A percentile compares a stretch with the other conserved stretches of the same genome.
These are phyloP conservation scores for Dorcus parallelipipedus DNA, from an alignment of 2,888 invertebrate genomes.

Conservation along the genomic window DNA sequence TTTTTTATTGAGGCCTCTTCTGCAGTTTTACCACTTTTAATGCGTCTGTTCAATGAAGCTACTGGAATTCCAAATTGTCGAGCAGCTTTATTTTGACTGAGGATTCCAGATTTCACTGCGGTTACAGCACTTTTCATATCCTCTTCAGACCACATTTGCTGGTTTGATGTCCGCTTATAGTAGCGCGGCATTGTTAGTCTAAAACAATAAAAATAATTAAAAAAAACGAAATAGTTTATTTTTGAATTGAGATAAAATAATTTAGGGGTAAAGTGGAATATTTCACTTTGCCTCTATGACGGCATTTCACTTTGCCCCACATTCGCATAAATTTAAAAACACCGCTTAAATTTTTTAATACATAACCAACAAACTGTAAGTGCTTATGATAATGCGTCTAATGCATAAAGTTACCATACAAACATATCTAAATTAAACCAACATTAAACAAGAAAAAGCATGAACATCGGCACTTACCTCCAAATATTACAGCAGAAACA, in stretches of 20 bases:
- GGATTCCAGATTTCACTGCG: not conserved
- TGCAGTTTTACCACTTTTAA: not conserved
- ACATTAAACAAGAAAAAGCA: not conserved
- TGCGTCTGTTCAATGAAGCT: not conserved
- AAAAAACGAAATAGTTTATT: not conserved
- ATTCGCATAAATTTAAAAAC: not conserved
- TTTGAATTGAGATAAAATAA: slow-evolving; percentile 3
- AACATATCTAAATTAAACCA: not conserved
- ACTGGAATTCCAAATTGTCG: slow-evolving; percentile 5
- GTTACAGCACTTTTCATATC: slow-evolving; percentile 1
- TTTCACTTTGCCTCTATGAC: not conserved
- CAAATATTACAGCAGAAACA: not conserved
- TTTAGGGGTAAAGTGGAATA: not conserved
- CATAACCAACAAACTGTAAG: not conserved
- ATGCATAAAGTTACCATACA: not conserved
- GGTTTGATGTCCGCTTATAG: not conserved
- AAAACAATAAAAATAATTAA: not conserved
- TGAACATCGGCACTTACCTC: not conserved
- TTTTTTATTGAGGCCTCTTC: slow-evolving; percentile 7
- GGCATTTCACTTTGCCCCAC: not conserved
- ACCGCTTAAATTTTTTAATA: not conserved
- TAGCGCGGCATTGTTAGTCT: not conserved
- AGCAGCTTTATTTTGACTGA: slow-evolving; percentile 8
- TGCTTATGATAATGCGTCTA: not conserved
- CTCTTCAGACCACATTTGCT: not conserved